Percentiles rank a stretch among this genome's conserved stretches.
phyloP scores from a whole-genome alignment of 1,140 invertebrate species.

The Ceratina australensis region DNA sequence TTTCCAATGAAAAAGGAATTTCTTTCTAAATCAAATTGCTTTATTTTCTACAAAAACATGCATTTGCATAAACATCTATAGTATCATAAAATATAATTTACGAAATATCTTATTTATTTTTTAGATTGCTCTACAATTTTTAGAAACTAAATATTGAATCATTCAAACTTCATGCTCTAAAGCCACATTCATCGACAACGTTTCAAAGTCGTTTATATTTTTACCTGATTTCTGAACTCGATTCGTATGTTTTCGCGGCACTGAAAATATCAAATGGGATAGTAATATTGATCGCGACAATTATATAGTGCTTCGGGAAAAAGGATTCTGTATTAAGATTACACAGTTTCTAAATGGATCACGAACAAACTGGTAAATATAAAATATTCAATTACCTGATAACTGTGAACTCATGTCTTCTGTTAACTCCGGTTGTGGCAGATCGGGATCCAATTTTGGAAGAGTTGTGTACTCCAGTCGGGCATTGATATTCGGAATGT shows the following conservation, averaged over 20 bases:
- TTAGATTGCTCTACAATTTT: neutral
- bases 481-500: conserved; percentile 75
- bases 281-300: conserved; percentile 21
- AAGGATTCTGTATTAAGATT: neutral
- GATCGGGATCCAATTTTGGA: conserved; percentile 74
- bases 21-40: no score
- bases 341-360: neutral
- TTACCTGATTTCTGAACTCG: conserved; percentile 64
- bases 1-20: no score
- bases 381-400: conserved; percentile 57
- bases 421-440: conserved; percentile 62
- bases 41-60: no score
- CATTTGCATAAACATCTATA: no score
- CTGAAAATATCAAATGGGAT: conserved; percentile 62
- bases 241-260: conserved; percentile 52
- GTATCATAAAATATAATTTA: neutral
- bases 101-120: neutral
- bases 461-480: conserved; percentile 79
- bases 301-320: neutral
- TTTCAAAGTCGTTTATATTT: conserved; percentile 32
- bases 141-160: conserved; percentile 11
- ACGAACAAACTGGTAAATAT: neutral
- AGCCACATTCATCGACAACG: conserved; percentile 14
- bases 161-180: conserved; percentile 35
- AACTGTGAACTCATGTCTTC: conserved; percentile 58